Conservation (phyloP, 2,113 vertebrate genomes). For the Lanius collurio region DNA sequence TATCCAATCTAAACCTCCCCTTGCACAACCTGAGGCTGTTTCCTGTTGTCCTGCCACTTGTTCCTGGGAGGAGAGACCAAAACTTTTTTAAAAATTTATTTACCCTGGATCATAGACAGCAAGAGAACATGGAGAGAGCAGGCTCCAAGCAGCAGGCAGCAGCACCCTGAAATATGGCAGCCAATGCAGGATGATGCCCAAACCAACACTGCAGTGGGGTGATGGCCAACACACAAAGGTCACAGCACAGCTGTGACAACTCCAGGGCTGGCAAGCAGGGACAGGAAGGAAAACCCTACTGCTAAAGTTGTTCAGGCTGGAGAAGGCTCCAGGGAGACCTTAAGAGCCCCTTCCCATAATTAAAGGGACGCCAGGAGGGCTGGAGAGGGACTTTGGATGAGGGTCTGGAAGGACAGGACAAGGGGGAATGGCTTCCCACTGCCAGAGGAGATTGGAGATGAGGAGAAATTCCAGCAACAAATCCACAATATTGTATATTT, state of each 20-base stretch:
- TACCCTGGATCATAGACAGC: background rate
- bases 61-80: background rate
- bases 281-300: background rate
- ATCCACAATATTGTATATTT: slow-evolving; percentile 11
- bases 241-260: background rate
- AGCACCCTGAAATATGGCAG: background rate
- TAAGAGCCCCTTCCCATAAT: background rate
- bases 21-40: background rate
- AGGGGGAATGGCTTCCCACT: background rate
- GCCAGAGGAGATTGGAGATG: background rate
- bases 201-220: background rate
- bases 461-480: background rate
- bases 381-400: background rate
- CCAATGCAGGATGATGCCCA: background rate
- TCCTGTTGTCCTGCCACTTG: background rate
- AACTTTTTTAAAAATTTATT: rapidly evolving
- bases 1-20: background rate
- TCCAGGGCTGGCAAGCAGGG: background rate
- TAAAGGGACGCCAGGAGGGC: background rate
- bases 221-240: background rate
- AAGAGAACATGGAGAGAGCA: background rate
- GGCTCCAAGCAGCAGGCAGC: background rate
- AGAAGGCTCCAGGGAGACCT: background rate
- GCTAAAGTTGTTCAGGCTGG: background rate
- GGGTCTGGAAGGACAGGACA: background rate